Evolutionary conservation across 2,888 invertebrate genomes (phyloP), one percentile per base, ranked within the genome.

Genomic region (Hypomecis punctinalis): DNA sequence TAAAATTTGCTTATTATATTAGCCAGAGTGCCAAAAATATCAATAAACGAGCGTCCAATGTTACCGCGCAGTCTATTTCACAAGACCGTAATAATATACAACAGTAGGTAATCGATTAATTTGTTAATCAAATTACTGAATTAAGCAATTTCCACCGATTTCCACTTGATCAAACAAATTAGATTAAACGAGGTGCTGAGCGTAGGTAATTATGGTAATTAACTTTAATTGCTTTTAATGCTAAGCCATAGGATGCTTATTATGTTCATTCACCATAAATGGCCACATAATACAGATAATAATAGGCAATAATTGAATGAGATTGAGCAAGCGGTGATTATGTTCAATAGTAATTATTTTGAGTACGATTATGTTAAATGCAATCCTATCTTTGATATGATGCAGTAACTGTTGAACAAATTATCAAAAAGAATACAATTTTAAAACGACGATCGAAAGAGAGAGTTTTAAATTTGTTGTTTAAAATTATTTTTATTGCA

Each of bases 101-200:
- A 46, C 36, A 23, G 33, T 43, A 48, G 37, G 33, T 43, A 36
- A 43, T 33, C 36, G 45, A 51, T 57, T 9, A 58, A 58, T 58
- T 59, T 54, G 54, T 51, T 63, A 68, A 54, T 63, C 58, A 63
- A 66, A 68, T 65, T 36, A 49, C 60, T 45, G 57, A 57, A 58
- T 68, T 58, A 58, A 59, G 58, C 58, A 68, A 63, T 61, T 63
- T 43, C 1, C 9, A 54, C 54, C 63, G 33, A 57, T 69, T 53
- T 56, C 55, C 59, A 55, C 55, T 8, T 47, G 33, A 66, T 64
- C 49, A 46, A 61, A 61, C 66, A 63, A 56, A 66, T 69, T 59
- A 60, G 45, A 63, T n/a, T 53, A 43, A 53, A 63, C 46, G 62
- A 62, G 39, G 56, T 57, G 56, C 45, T 62, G 46, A 57, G 46